Evolutionary conservation across 2,888 invertebrate genomes (phyloP), one percentile per base, ranked within the genome.

Genomic region (Phyllotreta striolata): DNA sequence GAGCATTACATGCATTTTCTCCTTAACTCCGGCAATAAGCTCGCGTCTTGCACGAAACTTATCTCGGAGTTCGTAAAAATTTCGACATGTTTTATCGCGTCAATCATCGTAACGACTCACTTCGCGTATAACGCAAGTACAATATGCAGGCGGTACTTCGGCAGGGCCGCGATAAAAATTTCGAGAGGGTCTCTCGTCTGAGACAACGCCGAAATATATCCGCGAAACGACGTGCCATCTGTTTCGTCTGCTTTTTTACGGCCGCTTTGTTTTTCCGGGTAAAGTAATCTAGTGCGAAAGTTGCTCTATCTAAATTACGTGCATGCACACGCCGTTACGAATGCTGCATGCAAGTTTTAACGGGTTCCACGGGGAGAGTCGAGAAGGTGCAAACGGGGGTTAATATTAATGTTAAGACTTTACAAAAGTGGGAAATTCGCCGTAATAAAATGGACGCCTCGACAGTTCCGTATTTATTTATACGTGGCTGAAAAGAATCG

Each of bases 301-400:
- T 64, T 38, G 38, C 61, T 52, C 35, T 64, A 61, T 64, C 64
- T 64, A 61, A 64, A 64, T 64, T 57, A 64, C 64, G 60, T 64
- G 57, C 10, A 49, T 56, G 43, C 61, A 34, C 41, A 55, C 37
- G 54, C 57, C 61, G 24, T 54, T 40, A 49, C 44, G 56, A 40
- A 61, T n/a, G 24, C 2, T 24, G 24, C 24, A 24, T 24, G 24
- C 24, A 55, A 64, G 54, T 64, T 52, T 61, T 34, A 61, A 56
- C 61, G 40, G 52, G 54, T 51, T 61, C 38, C 41, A 34, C 37
- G 12, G 37, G 61, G 4, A 35, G 37, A 49, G 47, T 24, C 24
- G 46, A 52, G 46, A 39, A 52, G 51, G 52, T 49, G 57, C 10
- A 46, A 56, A 35, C 35, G n/a, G 12, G 44, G 41, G 52, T 54